Conservation (phyloP, 2,113 vertebrate genomes). For the Chaenogobius annularis region DNA sequence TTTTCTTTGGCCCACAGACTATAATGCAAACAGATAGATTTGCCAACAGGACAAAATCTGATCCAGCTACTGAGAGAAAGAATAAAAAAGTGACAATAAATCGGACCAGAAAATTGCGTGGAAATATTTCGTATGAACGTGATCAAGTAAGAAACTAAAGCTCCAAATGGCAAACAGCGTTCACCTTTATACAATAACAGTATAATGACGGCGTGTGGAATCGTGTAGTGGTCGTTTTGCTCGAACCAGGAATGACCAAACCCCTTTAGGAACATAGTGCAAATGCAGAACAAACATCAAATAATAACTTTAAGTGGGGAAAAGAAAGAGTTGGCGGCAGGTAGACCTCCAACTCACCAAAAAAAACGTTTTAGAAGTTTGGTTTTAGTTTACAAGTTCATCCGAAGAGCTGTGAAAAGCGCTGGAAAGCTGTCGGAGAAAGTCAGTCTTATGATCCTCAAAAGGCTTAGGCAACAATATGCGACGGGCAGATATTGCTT, state of each 20-base stretch:
- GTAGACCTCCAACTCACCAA: constrained; percentile 9
- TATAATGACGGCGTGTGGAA: neutral
- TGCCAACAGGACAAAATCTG: too few relatives aligned
- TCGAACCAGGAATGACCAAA: constrained; percentile 22
- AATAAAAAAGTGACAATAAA: too few relatives aligned
- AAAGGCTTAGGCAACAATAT: neutral
- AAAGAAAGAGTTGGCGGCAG: constrained; percentile 7
- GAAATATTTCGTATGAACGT: neutral
- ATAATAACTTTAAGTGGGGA: neutral
- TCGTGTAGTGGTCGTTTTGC: neutral
- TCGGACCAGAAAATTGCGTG: neutral
- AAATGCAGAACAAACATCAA: neutral
- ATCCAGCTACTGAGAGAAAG: neutral
- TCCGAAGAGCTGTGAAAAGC: constrained; percentile 6
- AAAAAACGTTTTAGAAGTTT: neutral
- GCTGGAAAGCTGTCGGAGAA: constrained; percentile 4
- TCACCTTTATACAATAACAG: neutral
- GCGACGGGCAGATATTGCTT: neutral
- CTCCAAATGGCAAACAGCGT: neutral
- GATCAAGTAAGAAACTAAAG: neutral
- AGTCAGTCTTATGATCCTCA: constrained; percentile 18
- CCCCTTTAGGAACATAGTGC: constrained; percentile 7
- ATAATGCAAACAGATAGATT: neutral
- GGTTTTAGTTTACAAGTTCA: constrained; percentile 7
- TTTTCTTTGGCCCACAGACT: neutral